Evolutionary conservation across 2,113 vertebrate genomes (phyloP).

Genomic region (Otis tarda): DNA sequence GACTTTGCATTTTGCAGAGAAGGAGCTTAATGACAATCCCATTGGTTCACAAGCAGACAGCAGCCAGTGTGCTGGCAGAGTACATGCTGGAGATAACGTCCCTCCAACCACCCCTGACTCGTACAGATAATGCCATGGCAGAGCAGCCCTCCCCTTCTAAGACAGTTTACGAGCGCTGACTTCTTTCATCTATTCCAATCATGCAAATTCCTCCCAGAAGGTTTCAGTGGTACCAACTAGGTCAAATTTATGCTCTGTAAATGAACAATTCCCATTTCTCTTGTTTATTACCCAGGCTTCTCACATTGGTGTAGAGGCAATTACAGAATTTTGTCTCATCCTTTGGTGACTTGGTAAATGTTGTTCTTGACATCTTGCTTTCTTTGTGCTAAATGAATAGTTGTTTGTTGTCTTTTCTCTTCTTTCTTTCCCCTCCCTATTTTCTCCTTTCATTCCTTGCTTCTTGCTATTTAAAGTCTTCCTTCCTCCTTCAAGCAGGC

Average conservation of each 20-base stretch:
- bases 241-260: conserved; percentile 29
- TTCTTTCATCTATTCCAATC: neutral
- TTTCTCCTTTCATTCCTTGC: neutral
- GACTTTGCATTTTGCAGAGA: neutral
- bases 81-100: rapidly evolving
- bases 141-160: neutral
- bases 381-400: neutral
- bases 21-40: neutral
- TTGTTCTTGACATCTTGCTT: neutral
- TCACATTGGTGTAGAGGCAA: neutral
- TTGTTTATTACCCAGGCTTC: conserved; percentile 25
- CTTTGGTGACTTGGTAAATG: neutral
- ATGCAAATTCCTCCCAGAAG: conserved; percentile 5
- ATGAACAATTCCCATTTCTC: conserved; percentile 29
- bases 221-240: neutral
- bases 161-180: neutral
- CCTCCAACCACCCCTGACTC: rapidly evolving
- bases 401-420: neutral
- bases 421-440: neutral
- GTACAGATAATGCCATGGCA: neutral
- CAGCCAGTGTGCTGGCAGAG: rapidly evolving
- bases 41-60: neutral
- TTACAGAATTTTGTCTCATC: conserved; percentile 24
- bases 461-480: neutral
- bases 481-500: neutral